Percentiles rank a stretch among this genome's conserved stretches.
Conservation (phyloP, 2,797 vertebrate species). For the Manis crassicaudata region DNA sequence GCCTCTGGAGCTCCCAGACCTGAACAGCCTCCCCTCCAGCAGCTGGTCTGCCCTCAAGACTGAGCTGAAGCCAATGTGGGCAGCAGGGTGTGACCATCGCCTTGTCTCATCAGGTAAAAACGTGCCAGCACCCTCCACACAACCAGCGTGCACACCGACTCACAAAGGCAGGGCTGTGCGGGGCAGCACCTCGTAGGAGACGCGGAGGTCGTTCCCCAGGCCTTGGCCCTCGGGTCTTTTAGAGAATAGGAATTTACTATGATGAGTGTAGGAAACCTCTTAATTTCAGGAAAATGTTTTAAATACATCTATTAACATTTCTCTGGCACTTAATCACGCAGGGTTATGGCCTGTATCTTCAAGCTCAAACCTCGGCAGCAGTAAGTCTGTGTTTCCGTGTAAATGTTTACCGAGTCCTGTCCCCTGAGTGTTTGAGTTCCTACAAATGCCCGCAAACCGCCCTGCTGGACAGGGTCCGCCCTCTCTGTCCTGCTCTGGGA, state of each 20-base stretch:
- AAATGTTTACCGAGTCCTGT: no score
- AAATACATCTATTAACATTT: not conserved
- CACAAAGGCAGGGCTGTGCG: accelerated
- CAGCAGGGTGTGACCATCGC: no score
- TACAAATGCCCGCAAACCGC: no score
- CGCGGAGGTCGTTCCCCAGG: not conserved
- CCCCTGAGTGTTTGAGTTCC: not conserved
- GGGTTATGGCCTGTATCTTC: not conserved
- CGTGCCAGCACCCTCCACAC: not conserved
- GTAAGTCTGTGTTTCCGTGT: no score
- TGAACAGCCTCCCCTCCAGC: no score
- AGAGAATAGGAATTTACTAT: not conserved
- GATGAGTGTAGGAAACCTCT: not conserved
- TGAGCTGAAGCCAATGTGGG: not conserved
- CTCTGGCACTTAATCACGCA: not conserved
- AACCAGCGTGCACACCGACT: no score
- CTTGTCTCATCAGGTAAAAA: not conserved
- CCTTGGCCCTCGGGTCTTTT: not conserved
- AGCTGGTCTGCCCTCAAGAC: not conserved
- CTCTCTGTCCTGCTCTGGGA: accelerated
- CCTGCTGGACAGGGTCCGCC: no score
- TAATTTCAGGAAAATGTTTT: not conserved
- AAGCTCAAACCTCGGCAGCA: not conserved
- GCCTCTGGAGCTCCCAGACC: no score
- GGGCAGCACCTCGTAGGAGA: not conserved